Evolutionary conservation across 2,113 vertebrate genomes (phyloP).

Genomic region (Myotis davidii): DNA sequence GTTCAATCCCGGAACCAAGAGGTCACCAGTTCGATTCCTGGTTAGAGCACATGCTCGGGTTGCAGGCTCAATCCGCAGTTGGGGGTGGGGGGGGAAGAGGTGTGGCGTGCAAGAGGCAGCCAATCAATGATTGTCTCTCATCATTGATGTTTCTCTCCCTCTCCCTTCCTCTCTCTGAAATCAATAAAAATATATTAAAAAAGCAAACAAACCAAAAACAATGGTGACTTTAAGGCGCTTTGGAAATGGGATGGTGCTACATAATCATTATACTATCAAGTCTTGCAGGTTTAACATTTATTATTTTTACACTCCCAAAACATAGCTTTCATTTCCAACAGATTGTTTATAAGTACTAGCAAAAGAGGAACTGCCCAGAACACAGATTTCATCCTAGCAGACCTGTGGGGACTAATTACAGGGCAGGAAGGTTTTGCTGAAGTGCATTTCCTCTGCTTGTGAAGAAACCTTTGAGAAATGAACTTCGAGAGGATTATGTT

Average conservation of each 20-base stretch:
- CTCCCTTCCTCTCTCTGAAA: too few relatives aligned
- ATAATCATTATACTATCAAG: neutral
- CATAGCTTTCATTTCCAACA: neutral
- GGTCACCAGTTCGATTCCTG: too few relatives aligned
- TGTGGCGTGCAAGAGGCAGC: too few relatives aligned
- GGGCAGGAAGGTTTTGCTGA: constrained; percentile 55
- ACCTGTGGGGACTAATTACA: neutral
- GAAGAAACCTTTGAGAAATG: constrained; percentile 45
- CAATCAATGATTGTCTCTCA: too few relatives aligned
- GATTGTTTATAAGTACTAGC: constrained; percentile 41
- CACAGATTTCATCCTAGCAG: constrained; percentile 28
- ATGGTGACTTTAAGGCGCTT: neutral
- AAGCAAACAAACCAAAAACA: too few relatives aligned
- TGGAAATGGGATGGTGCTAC: neutral
- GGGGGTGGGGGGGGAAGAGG: too few relatives aligned
- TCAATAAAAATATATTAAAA: too few relatives aligned
- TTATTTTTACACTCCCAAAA: neutral
- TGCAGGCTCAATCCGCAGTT: too few relatives aligned
- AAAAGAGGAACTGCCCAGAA: constrained; percentile 43
- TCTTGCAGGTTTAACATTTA: neutral
- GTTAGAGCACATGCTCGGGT: too few relatives aligned
- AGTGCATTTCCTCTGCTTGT: constrained; percentile 34
- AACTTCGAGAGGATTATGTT: constrained; percentile 37
- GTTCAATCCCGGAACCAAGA: too few relatives aligned
- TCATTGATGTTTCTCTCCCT: too few relatives aligned